Percentiles rank a stretch among this genome's conserved stretches.
Evolutionary conservation across 2,113 vertebrate genomes (phyloP).

Genomic region (Lepisosteus oculatus): DNA sequence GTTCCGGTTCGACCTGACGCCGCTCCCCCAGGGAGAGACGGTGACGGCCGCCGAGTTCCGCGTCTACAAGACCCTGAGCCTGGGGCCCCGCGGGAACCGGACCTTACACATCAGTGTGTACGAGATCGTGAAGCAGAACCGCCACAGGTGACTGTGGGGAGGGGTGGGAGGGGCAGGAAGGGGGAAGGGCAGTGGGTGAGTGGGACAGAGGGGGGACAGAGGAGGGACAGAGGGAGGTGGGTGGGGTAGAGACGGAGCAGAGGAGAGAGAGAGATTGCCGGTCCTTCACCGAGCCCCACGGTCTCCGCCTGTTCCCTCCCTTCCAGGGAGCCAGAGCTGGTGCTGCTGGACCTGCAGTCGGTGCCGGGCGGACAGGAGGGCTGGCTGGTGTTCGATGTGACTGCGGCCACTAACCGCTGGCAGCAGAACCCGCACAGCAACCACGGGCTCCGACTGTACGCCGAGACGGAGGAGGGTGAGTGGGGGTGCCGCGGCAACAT

Average conservation of each 20-base stretch:
- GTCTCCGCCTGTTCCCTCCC: not conserved
- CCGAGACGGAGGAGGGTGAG: conserved; percentile 86
- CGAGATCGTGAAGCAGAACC: conserved; percentile 73
- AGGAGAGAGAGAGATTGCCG: not conserved
- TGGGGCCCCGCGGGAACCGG: conserved; percentile 62
- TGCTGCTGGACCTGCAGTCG: conserved; percentile 88
- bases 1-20: conserved; percentile 88
- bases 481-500: not conserved
- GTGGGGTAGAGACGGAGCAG: not conserved
- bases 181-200: not conserved
- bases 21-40: conserved; percentile 80
- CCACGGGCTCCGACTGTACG: conserved; percentile 85
- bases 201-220: not conserved
- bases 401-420: conserved; percentile 86
- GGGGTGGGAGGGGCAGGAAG: fast-evolving
- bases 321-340: conserved; percentile 83
- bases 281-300: not conserved
- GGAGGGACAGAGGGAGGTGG: not conserved
- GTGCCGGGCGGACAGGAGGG: conserved; percentile 80
- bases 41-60: conserved; percentile 89
- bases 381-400: conserved; percentile 92
- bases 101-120: conserved; percentile 87
- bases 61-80: conserved; percentile 83
- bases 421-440: conserved; percentile 73
- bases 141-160: conserved; percentile 66